phyloP scores from a whole-genome alignment of 2,113 vertebrate genomes.

The Podilymbus podiceps region DNA sequence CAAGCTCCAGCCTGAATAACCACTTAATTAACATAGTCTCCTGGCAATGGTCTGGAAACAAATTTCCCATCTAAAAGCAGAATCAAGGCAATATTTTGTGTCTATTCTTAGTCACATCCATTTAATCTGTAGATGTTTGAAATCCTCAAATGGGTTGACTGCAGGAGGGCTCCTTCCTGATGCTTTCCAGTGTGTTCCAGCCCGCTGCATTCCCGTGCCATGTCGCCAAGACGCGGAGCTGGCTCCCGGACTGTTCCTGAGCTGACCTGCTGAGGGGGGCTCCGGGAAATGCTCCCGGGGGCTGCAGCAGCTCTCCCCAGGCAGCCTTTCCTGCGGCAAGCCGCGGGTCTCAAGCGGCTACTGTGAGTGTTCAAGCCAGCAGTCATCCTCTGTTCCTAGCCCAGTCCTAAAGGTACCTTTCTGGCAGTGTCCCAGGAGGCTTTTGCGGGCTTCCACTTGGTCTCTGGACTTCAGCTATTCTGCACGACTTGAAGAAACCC shows the following conservation, averaged over 20 bases:
- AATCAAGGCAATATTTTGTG: background rate
- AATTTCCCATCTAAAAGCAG: background rate
- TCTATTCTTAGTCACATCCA: background rate
- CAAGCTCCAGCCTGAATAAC: background rate
- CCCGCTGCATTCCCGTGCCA: rapidly evolving
- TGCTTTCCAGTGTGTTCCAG: background rate
- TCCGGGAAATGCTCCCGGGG: background rate
- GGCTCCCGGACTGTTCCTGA: background rate
- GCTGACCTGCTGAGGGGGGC: background rate
- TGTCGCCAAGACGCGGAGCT: background rate
- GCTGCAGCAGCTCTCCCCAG: background rate
- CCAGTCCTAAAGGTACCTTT: background rate
- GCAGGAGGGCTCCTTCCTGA: background rate
- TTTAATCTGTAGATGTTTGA: background rate
- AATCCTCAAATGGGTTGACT: background rate
- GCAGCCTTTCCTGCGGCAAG: background rate
- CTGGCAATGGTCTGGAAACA: background rate
- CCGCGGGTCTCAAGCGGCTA: background rate
- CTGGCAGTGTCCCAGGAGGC: background rate
- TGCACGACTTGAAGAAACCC: background rate
- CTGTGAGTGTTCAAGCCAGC: background rate
- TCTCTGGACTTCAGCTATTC: background rate
- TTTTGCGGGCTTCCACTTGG: background rate
- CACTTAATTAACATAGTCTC: background rate
- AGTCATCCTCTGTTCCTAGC: background rate